phyloP scores from a whole-genome alignment of 2,888 invertebrate genomes.

The Ceriagrion tenellum region DNA sequence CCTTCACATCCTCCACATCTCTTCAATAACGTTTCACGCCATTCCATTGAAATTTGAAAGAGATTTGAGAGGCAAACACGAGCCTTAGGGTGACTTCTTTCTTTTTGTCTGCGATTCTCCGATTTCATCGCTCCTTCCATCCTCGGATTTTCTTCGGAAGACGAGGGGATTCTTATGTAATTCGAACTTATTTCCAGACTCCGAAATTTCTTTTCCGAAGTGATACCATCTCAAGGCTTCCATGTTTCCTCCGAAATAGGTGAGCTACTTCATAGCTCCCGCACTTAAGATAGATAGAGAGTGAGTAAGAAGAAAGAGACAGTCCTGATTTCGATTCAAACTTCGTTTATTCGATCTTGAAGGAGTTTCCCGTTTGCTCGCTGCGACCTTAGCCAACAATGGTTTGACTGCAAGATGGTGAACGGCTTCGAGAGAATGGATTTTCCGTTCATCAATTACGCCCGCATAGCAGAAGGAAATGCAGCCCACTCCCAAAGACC shows the following conservation, averaged over 20 bases:
- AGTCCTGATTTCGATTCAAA: neutral
- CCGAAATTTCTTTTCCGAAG: neutral
- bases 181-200: neutral
- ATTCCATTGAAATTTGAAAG: neutral
- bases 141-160: neutral
- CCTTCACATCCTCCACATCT: neutral
- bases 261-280: neutral
- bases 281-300: neutral
- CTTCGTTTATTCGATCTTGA: neutral
- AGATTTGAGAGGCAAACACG: neutral
- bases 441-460: neutral
- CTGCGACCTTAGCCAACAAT: neutral
- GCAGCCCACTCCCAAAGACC: neutral
- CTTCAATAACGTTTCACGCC: neutral
- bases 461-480: neutral
- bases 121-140: neutral
- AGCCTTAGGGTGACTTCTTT: neutral
- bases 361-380: neutral
- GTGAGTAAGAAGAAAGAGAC: neutral
- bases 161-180: neutral
- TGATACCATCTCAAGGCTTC: neutral
- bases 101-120: neutral
- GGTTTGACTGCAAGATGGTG: neutral
- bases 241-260: neutral
- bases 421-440: neutral